These are phyloP conservation scores for Chamaea fasciata DNA, from an alignment of 2,113 vertebrate species.

Conservation along the genomic window DNA sequence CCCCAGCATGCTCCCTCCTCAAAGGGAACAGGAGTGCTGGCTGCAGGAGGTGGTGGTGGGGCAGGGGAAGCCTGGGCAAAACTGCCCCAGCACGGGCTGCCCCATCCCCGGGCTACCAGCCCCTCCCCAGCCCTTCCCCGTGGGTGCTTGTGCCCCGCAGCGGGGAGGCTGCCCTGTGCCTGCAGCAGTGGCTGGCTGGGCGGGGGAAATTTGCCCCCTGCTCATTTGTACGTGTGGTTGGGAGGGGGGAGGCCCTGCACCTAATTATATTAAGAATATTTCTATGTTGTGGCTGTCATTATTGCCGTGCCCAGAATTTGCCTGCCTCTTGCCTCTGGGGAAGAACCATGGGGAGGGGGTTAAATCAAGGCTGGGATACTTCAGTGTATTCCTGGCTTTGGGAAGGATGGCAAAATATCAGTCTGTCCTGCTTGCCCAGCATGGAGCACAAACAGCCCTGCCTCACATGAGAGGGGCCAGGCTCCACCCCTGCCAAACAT, in stretches of 20 bases:
- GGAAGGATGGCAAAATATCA: not conserved
- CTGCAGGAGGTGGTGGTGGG: not conserved
- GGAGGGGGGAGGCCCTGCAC: slow-evolving; percentile 60
- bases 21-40: slow-evolving; percentile 6
- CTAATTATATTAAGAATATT: slow-evolving; percentile 71
- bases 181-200: slow-evolving; percentile 14
- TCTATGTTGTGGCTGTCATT: slow-evolving; percentile 41
- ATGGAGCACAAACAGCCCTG: not conserved
- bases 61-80: not conserved
- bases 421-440: too few relatives aligned
- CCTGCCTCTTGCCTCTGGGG: not conserved
- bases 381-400: not conserved
- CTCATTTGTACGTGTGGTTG: slow-evolving; percentile 26
- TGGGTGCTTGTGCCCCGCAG: rapidly evolving
- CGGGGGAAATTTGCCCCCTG: not conserved
- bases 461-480: rapidly evolving
- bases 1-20: slow-evolving; percentile 56
- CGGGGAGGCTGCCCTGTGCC: not conserved
- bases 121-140: not conserved
- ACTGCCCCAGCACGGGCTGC: not conserved
- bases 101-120: not conserved
- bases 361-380: not conserved
- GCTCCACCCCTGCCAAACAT: rapidly evolving
- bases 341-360: rapidly evolving
- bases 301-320: not conserved